These are phyloP conservation scores for Chydorus sphaericus DNA, from an alignment of 2,888 invertebrate species.

Conservation along the genomic window DNA sequence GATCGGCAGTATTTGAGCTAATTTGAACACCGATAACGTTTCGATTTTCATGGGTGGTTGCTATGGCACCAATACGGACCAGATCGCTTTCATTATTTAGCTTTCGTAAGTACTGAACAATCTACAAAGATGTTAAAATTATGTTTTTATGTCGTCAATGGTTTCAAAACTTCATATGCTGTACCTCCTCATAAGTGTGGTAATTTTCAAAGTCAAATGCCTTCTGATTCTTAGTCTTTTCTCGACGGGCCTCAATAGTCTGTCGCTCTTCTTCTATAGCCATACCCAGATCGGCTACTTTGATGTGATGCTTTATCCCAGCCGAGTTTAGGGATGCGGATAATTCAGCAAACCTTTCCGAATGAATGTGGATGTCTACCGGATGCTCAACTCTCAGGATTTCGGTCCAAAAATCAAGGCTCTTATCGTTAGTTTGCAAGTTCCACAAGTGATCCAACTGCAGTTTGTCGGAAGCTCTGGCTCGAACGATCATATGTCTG, in stretches of 20 bases:
- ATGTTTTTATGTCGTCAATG: neutral
- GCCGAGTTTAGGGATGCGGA: neutral
- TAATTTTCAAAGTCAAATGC: conserved; percentile 18
- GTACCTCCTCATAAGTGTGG: conserved; percentile 17
- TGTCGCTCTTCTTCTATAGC: conserved; percentile 5
- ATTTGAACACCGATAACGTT: conserved; percentile 17
- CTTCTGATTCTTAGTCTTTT: neutral
- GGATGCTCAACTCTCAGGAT: conserved; percentile 16
- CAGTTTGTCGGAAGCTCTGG: neutral
- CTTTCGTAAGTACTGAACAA: conserved; percentile 15
- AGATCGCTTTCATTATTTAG: conserved; percentile 15
- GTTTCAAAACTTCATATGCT: no score
- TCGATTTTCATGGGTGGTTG: conserved; percentile 20
- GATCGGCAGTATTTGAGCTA: conserved; percentile 12
- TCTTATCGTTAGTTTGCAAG: neutral
- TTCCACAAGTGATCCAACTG: neutral
- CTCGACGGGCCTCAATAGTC: conserved; percentile 6
- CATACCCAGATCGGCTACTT: neutral
- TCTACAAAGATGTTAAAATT: conserved; percentile 12
- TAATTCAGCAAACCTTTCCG: conserved; percentile 23
- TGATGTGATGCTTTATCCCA: conserved; percentile 4
- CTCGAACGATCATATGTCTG: neutral
- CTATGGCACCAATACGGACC: conserved; percentile 17
- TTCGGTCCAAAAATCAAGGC: conserved; percentile 9
- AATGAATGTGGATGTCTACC: conserved; percentile 39